A percentile compares a stretch with the other conserved stretches of the same genome.
phyloP scores from a whole-genome alignment of 2,888 invertebrate genomes.

The Coleophora flavipennella region DNA sequence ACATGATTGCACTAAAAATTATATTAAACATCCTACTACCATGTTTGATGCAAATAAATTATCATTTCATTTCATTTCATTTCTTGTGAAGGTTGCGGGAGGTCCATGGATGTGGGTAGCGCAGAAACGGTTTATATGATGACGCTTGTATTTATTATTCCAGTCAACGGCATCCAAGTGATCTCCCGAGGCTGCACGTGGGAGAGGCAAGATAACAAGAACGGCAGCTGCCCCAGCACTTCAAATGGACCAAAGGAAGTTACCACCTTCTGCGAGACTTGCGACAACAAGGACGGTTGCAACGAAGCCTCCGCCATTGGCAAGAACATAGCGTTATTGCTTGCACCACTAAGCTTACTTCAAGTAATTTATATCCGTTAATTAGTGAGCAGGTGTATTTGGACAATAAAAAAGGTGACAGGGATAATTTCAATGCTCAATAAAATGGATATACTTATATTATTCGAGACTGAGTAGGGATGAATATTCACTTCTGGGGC shows the following conservation, averaged over 20 bases:
- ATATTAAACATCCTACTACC: too few relatives aligned
- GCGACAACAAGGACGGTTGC: conserved; percentile 79
- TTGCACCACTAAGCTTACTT: conserved; percentile 52
- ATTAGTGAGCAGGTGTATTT: conserved; percentile 6
- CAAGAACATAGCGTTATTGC: conserved; percentile 51
- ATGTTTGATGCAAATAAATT: too few relatives aligned
- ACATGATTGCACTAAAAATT: too few relatives aligned
- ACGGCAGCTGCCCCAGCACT: conserved; percentile 62
- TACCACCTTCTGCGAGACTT: conserved; percentile 76
- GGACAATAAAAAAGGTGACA: too few relatives aligned
- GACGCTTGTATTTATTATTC: conserved; percentile 26
- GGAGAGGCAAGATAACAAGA: conserved; percentile 67
- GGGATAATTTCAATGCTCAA: too few relatives aligned
- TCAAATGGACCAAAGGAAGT: conserved; percentile 62
- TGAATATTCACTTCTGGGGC: too few relatives aligned
- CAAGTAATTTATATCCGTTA: conserved; percentile 34
- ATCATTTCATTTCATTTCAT: too few relatives aligned
- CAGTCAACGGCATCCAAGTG: conserved; percentile 66
- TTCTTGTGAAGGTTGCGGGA: too few relatives aligned
- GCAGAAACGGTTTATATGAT: too few relatives aligned
- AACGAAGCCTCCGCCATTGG: conserved; percentile 70
- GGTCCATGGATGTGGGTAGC: too few relatives aligned
- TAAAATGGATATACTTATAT: too few relatives aligned
- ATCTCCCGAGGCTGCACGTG: conserved; percentile 74
- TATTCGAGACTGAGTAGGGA: too few relatives aligned